Base-by-base conservation (phyloP, 2,888 invertebrate species). In the Luperina nickerlii region DNA sequence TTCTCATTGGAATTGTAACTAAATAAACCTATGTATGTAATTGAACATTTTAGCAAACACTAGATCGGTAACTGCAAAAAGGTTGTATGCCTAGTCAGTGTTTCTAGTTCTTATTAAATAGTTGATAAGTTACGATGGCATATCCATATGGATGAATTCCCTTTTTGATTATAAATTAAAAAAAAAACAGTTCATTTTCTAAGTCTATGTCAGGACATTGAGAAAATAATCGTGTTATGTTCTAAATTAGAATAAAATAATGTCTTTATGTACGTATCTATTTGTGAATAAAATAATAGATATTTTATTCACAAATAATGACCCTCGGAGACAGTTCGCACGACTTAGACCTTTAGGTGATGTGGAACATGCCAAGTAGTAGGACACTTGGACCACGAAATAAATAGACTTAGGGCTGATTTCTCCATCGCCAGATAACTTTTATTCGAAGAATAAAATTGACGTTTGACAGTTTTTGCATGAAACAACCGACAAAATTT, bases 331-430 rank as follows among this genome's bases (percentile, higher is more conserved):
- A 85, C 86, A 82, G 74, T 74, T 32, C 1, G 74, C 84, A 87
- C 87, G 87, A 84, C 80, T 85, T 32, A 73, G 79, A 82, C 84
- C 86, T 84, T 84, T 84, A 42, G 54, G 70, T 87, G 67, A 79
- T 71, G 63, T 87, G 73, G 63, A 73, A 74, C 62, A 83, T 78
- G 78, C 38, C 20, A 62, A 83, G 15, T 81, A 63, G 67, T 62
- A 27, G 82, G 82, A 75, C 71, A 82, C 42, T 86, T 42, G 32
- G 63, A 67, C 76, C n/a, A 68, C 62, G 32, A 85, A 84, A 85
- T 69, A 27, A 70, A 84, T 72, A 84, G 48, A 45, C 51, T 3
- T 0, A 32, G 32, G 32, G 32, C 32, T 32, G 1, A 32, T 32
- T 0, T 32, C 32, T 32, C 32, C 32, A 32, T 32, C 32, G 32